Base-by-base conservation (phyloP, 2,113 vertebrate species). In the Forbesichthys agassizii region DNA sequence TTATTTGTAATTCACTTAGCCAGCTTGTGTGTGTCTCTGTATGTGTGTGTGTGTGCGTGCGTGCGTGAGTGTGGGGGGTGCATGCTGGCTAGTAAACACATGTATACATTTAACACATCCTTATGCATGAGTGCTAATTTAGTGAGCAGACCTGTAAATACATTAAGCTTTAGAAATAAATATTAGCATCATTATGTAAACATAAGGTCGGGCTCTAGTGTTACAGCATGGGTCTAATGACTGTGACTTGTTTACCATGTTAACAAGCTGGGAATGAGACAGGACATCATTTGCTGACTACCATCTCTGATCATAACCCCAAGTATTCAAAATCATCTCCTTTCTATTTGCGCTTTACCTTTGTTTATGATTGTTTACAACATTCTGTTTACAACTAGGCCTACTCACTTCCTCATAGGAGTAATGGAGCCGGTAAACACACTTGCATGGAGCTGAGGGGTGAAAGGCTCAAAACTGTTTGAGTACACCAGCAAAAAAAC, bases 1-100 rank as follows among this genome's bases (percentile, higher is more conserved):
- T 69, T 77, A 79, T 89, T 86, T 85, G 81, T 80, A 82, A 81
- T 84, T 83, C 65, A 73, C 75, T 88, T 83, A 75, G 70, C 56
- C 27, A 3, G 61, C 20, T 48, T 48, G 64, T 68, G 9, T 36
- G 33, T 72, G 61, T 80, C 80, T 52, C 1, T 54, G 52, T 3
- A 33, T 49, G 11, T 52, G 33, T 58, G 66, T 52, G 16, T 48
- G 18, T 48, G 53, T 54, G 63, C 4, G 47, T 13, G 48, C 16
- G 48, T 18, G 16, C 33, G 13, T 48, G 53, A 36, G 57, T 3
- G 47, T 14, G 33, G 12, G 9, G 9, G 4, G 3, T 16, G 16
- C 54, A 18, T n/a, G 13, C 49, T 8, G 49, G 10, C 10, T 52
- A 3, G 10, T 8, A n/a, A 8, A 3, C 54, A 55, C 18, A 13